These are phyloP conservation scores for Phenacoccus solenopsis DNA, from an alignment of 1,140 invertebrate species.

Conservation along the genomic window DNA sequence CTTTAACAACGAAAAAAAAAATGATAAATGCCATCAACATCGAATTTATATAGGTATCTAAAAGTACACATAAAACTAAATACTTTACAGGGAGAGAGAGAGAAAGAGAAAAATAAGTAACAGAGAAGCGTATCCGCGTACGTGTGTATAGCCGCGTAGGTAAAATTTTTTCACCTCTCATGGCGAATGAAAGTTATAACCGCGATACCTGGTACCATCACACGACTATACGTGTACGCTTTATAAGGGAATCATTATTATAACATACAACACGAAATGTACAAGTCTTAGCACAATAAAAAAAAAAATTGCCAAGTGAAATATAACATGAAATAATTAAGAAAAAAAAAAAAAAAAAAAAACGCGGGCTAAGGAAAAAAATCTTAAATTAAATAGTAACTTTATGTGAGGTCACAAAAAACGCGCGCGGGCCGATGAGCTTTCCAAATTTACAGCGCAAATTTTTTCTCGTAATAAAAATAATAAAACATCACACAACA, in stretches of 20 bases:
- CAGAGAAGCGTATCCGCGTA: neutral
- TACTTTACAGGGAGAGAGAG: neutral
- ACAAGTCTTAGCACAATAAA: neutral
- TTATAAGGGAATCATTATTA: neutral
- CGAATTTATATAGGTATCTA: neutral
- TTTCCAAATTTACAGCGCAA: too few relatives aligned
- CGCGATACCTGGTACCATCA: too few relatives aligned
- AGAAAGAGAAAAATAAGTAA: neutral
- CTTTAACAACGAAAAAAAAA: too few relatives aligned
- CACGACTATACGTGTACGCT: too few relatives aligned
- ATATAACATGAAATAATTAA: too few relatives aligned
- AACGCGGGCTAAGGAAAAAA: neutral
- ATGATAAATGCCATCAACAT: constrained; percentile 1
- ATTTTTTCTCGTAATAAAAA: too few relatives aligned
- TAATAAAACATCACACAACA: neutral
- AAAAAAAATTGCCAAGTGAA: neutral
- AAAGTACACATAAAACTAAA: neutral
- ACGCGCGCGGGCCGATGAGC: neutral
- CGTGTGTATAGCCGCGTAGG: neutral
- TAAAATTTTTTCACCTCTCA: too few relatives aligned
- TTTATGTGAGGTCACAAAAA: neutral
- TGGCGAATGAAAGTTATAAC: too few relatives aligned
- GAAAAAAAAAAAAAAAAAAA: too few relatives aligned
- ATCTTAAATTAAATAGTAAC: neutral
- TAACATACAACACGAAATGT: neutral